Percentiles rank a stretch among this genome's conserved stretches.
These are phyloP conservation scores for Atherinosoma microstoma DNA, from an alignment of 2,797 vertebrate genomes.

Conservation along the genomic window DNA sequence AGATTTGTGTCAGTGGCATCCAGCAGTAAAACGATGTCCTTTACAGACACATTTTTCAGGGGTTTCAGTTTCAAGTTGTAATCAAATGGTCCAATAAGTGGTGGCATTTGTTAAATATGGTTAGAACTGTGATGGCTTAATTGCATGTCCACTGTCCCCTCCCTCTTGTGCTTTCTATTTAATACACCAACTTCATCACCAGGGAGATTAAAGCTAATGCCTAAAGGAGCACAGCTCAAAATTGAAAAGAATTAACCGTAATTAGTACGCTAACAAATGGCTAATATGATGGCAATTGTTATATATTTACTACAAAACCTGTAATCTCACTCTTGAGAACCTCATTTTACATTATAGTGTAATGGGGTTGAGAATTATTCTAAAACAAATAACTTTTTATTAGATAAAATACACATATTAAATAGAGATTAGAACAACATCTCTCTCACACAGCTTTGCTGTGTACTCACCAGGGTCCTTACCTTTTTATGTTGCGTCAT, in stretches of 20 bases:
- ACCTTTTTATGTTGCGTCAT: slow-evolving; percentile 57
- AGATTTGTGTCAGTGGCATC: background rate
- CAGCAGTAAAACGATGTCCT: slow-evolving; percentile 14
- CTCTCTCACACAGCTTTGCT: slow-evolving; percentile 53
- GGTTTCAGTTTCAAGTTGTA: slow-evolving; percentile 36
- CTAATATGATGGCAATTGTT: slow-evolving; percentile 79
- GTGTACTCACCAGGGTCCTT: slow-evolving; percentile 54
- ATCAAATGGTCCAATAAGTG: slow-evolving; percentile 47
- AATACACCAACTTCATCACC: slow-evolving; percentile 80
- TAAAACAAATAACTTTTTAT: slow-evolving; percentile 63
- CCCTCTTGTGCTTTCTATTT: slow-evolving; percentile 68
- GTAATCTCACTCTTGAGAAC: slow-evolving; percentile 73
- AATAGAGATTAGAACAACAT: slow-evolving; percentile 47
- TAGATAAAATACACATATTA: slow-evolving; percentile 53
- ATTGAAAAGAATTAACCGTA: slow-evolving; percentile 84
- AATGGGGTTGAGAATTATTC: slow-evolving; percentile 47
- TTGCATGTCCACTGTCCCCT: slow-evolving; percentile 72
- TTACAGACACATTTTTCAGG: slow-evolving; percentile 22
- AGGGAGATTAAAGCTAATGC: slow-evolving; percentile 84
- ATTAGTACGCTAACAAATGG: slow-evolving; percentile 83
- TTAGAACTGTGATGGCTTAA: slow-evolving; percentile 67
- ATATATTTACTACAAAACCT: slow-evolving; percentile 76
- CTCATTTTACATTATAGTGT: slow-evolving; percentile 62
- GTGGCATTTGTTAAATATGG: slow-evolving; percentile 61
- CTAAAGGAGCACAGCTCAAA: slow-evolving; percentile 80